Evolutionary conservation across 2,113 vertebrate genomes (phyloP), one percentile per base, ranked within the genome.

Genomic region (Oncorhynchus kisutch): DNA sequence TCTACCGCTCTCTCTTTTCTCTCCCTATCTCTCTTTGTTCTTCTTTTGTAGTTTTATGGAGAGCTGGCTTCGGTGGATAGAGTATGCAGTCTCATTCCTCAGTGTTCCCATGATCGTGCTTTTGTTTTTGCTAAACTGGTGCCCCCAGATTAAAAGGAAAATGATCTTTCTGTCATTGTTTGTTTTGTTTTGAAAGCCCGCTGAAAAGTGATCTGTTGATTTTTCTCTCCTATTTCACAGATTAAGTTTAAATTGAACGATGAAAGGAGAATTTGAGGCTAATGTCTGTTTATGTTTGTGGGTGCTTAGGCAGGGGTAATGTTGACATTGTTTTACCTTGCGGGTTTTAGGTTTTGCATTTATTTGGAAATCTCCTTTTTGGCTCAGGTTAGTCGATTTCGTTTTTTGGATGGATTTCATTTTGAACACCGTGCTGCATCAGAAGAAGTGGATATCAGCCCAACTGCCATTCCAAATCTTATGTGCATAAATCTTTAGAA

Each of bases 111-210:
- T 91, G 85, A 84, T 80, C 85, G 57, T 81, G 82, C 89, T 90
- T 92, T 92, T 90, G 88, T 92, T 90, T 92, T 87, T 89, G 85
- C 84, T 90, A 92, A 92, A 79, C 90, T 75, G 87, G 85, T 88
- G 88, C 83, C 85, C 25, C 81, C 81, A 76, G 88, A 91, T 92
- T 91, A 91, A 91, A 91, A 72, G 79, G 85, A 88, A 91, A 94
- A 91, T 92, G 91, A 92, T 92, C 86, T 90, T 82, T 82, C 82
- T 80, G 84, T 89, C 83, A 87, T 91, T 92, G 87, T 92, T 88
- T 85, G 84, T 89, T 89, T 90, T 90, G 86, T 89, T 90, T 86
- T 78, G 80, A 83, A 86, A 91, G 86, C 85, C 78, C 74, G 75
- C 84, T 87, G 85, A 85, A 90, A 90, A 86, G 81, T 74, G 82